A percentile compares a stretch with the other conserved stretches of the same genome.
phyloP scores from a whole-genome alignment of 2,888 invertebrate species.

The Apodemia mormo region DNA sequence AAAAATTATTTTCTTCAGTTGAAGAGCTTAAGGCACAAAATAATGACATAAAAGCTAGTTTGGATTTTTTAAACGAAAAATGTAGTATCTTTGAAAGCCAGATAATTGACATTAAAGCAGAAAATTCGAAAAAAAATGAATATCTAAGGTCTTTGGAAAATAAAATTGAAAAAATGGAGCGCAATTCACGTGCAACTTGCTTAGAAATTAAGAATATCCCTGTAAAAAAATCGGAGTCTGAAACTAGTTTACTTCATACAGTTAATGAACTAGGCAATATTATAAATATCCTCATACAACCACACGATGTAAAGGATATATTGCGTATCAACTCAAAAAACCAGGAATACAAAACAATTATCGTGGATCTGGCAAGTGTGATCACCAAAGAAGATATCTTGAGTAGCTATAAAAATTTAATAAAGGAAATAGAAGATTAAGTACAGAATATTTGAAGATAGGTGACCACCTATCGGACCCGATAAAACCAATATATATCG shows the following conservation, averaged over 20 bases:
- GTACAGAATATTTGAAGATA: background rate
- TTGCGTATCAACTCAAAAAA: background rate
- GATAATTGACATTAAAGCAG: too few species aligned
- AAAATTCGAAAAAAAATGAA: too few species aligned
- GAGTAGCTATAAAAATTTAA: background rate
- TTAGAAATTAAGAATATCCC: constrained; percentile 5
- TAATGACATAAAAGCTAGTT: too few species aligned
- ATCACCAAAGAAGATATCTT: background rate
- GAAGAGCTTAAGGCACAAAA: too few species aligned
- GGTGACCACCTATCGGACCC: too few species aligned
- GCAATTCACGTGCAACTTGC: background rate
- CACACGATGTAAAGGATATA: background rate
- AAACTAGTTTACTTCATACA: background rate
- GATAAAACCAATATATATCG: too few species aligned
- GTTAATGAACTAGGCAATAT: background rate
- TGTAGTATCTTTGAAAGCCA: too few species aligned
- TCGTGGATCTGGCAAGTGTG: background rate
- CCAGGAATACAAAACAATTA: background rate
- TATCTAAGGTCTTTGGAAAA: too few species aligned
- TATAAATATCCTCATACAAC: background rate
- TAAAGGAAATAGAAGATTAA: background rate
- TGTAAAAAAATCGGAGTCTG: background rate
- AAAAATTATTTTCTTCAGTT: too few species aligned
- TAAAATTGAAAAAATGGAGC: background rate
- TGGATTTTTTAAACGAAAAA: too few species aligned